A percentile compares a stretch with the other conserved stretches of the same genome.
phyloP scores from a whole-genome alignment of 2,797 vertebrate species.

The Scyliorhinus canicula region DNA sequence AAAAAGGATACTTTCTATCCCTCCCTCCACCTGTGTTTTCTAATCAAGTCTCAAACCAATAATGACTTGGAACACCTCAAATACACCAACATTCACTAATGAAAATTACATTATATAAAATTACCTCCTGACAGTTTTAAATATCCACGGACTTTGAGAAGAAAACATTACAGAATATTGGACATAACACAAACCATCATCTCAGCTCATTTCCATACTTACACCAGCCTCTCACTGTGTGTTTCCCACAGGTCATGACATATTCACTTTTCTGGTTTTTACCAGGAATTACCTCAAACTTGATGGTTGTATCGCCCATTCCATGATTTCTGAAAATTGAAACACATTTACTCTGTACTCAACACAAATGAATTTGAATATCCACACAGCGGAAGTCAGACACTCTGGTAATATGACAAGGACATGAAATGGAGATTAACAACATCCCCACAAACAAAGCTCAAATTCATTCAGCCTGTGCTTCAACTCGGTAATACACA shows the following conservation, averaged over 20 bases:
- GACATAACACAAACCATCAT: not conserved
- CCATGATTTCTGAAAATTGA: conserved; percentile 83
- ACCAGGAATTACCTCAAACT: conserved; percentile 98
- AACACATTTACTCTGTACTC: not conserved
- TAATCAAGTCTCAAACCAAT: not conserved
- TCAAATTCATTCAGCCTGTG: not conserved
- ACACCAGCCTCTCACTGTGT: conserved; percentile 97
- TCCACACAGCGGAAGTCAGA: not conserved
- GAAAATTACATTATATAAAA: not conserved
- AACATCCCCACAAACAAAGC: not conserved
- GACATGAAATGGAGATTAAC: not conserved
- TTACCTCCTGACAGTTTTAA: not conserved
- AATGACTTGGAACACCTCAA: not conserved
- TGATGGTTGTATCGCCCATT: conserved; percentile 97
- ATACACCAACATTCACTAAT: not conserved
- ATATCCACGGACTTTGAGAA: not conserved
- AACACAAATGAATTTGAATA: not conserved
- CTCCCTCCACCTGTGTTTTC: too few species aligned
- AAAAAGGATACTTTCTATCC: not conserved
- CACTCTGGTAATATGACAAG: not conserved
- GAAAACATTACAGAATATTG: not conserved
- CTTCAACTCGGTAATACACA: not conserved
- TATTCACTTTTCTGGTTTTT: conserved; percentile 99
- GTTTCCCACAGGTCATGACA: conserved; percentile 96
- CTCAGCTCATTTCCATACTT: conserved; percentile 56